These are phyloP conservation scores for Pycnonotus jocosus DNA, from an alignment of 2,113 vertebrate genomes.

Conservation along the genomic window DNA sequence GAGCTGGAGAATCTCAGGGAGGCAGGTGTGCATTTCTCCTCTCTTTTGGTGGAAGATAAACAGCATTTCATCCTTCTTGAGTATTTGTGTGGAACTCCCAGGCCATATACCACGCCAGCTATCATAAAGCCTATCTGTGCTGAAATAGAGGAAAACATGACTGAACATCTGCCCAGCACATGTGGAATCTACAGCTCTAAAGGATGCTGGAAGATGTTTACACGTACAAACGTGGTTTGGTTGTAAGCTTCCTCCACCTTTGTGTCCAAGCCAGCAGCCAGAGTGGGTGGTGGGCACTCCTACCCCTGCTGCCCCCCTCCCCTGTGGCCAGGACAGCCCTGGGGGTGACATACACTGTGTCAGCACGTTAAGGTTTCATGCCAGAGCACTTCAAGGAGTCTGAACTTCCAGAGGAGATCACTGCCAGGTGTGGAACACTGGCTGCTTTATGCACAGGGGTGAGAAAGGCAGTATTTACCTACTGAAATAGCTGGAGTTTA, in stretches of 20 bases:
- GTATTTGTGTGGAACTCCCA: not conserved
- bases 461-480: not conserved
- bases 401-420: not conserved
- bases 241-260: not conserved
- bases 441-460: not conserved
- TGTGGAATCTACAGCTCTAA: not conserved
- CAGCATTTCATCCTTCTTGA: not conserved
- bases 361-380: fast-evolving
- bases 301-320: not conserved
- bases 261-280: not conserved
- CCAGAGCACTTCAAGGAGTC: not conserved
- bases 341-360: fast-evolving
- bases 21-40: not conserved
- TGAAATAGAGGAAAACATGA: not conserved
- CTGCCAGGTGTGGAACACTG: not conserved
- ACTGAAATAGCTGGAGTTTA: not conserved
- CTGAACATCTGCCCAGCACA: not conserved
- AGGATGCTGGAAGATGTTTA: fast-evolving
- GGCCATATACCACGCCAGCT: fast-evolving
- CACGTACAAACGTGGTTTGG: fast-evolving
- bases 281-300: not conserved
- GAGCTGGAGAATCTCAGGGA: not conserved
- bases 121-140: not conserved
- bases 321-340: not conserved
- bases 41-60: not conserved